Evolutionary conservation across 64 coral and sea anemone species (phyloP).

Genomic region (Montipora cactus): DNA sequence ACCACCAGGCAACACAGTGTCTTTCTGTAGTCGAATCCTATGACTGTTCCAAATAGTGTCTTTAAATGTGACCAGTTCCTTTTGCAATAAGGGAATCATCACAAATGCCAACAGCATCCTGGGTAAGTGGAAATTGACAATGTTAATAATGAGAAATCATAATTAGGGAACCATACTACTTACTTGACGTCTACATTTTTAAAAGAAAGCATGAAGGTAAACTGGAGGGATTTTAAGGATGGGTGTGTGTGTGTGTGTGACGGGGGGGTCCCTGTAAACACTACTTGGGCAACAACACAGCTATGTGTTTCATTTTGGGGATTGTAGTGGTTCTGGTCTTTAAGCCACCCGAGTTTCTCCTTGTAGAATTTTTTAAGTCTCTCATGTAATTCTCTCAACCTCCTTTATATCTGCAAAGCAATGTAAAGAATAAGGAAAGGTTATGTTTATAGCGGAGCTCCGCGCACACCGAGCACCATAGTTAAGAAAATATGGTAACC

Average conservation of each 20-base stretch:
- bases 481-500: no score
- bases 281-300: no score
- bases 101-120: conserved; percentile 27
- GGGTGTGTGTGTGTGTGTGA: not conserved
- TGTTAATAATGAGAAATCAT: not conserved
- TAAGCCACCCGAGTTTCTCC: conserved; percentile 29
- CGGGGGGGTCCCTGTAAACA: no score
- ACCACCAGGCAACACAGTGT: conserved; percentile 22
- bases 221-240: not conserved
- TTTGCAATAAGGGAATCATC: conserved; percentile 40
- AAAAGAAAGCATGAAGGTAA: not conserved
- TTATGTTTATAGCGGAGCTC: no score
- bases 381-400: conserved; percentile 30
- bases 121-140: not conserved
- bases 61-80: conserved; percentile 41
- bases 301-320: conserved; percentile 23
- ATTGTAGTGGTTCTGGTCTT: conserved; percentile 51
- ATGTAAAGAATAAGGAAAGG: not conserved
- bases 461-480: no score
- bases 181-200: not conserved
- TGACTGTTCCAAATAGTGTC: conserved; percentile 60
- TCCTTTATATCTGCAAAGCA: conserved; percentile 45
- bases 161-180: not conserved
- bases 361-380: conserved; percentile 54
- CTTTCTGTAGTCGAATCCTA: conserved; percentile 41